These are phyloP conservation scores for Galleria mellonella DNA, from an alignment of 1,140 invertebrate genomes.

Conservation along the genomic window DNA sequence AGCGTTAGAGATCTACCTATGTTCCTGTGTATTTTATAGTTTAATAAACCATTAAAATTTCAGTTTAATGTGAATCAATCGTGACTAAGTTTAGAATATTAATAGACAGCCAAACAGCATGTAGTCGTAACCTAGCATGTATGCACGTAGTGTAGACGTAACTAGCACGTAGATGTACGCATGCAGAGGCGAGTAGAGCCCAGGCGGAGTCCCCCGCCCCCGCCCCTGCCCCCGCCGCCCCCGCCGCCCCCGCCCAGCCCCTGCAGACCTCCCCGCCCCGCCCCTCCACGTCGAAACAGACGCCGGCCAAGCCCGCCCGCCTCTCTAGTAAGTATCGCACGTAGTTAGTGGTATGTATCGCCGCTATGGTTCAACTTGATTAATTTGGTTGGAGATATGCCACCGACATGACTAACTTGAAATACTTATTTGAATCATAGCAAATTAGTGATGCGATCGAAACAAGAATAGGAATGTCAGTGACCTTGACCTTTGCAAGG, in stretches of 20 bases:
- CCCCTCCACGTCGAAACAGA: constrained; percentile 45
- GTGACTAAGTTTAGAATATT: not conserved
- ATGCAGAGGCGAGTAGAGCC: constrained; percentile 43
- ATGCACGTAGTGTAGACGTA: constrained; percentile 53
- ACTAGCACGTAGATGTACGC: constrained; percentile 65
- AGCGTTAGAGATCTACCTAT: too few species aligned
- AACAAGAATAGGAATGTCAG: too few species aligned
- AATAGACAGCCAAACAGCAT: constrained; percentile 21
- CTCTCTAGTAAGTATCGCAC: constrained; percentile 54
- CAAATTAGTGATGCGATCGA: too few species aligned
- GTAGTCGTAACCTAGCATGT: constrained; percentile 35
- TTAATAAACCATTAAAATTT: too few species aligned
- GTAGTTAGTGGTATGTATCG: not conserved
- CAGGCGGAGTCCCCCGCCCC: constrained; percentile 13
- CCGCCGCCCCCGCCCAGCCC: constrained; percentile 9
- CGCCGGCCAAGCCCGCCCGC: constrained; percentile 60
- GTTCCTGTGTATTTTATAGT: too few species aligned
- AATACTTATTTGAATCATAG: too few species aligned
- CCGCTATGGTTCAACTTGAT: too few species aligned
- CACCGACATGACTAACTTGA: too few species aligned
- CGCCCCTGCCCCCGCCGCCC: constrained; percentile 8
- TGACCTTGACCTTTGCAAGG: too few species aligned
- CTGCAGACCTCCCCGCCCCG: constrained; percentile 13
- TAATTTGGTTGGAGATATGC: too few species aligned
- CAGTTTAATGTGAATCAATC: too few species aligned